Base-by-base conservation (phyloP, 1,140 invertebrate species). In the Bombus vancouverensis region DNA sequence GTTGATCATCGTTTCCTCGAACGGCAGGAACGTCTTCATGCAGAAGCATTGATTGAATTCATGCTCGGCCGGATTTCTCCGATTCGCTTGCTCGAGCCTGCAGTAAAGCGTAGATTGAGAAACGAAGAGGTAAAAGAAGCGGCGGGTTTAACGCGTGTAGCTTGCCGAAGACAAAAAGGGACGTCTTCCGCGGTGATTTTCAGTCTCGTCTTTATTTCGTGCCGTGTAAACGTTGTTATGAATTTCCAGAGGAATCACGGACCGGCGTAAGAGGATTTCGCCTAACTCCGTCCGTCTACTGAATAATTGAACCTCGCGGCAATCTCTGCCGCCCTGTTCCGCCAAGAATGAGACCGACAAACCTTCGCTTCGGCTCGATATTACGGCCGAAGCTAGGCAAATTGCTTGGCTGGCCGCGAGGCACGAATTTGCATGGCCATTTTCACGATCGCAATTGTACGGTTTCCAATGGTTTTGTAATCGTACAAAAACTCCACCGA, bases 271-370 rank as follows among this genome's bases (percentile, higher is more conserved):
- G 73, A 75, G 73, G 73, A 75, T 75, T 75, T 53, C 32, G 73
- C 25, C n/a, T 75, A 75, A 75, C 47, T 37, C 47, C 13, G 47
- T 25, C 25, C 73, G 32, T 37, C 73, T 57, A 75, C 47, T 37
- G 73, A 75, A 75, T 57, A 75, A 75, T 75, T 75, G 44, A 75
- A 75, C 47, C 73, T 57, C 47, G 73, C 73, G 47, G 73, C 47
- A 53, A 75, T 75, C 44, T 53, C 47, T 32, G 42, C 18, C n/a
- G 57, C 57, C 13, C 72, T 34, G 32, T 32, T 75, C 25, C 73
- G 47, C 39, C 22, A 57, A 57, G 73, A 75, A 57, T 10, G 10
- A 75, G n/a, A 32, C 44, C 18, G 62, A 66, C 62, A 32, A n/a
- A 32, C 18, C 66, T 37, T 22, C 73, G 42, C 22, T 18, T 47